Evolutionary conservation across 2,888 invertebrate species (phyloP).

Genomic region (Phoenoteleia sp.): DNA sequence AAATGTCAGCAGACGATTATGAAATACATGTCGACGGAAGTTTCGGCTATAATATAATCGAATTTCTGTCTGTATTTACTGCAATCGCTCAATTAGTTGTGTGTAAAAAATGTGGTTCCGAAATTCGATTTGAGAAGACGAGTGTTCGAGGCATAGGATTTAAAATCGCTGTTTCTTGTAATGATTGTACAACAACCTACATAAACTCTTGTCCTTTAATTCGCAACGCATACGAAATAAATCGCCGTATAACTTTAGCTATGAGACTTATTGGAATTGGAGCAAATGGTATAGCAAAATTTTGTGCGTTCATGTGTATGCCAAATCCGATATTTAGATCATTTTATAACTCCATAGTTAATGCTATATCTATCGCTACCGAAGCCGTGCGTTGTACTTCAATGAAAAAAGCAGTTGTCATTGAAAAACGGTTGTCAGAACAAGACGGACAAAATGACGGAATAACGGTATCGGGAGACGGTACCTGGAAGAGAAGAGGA

Average conservation of each 20-base stretch:
- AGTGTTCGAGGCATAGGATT: slow-evolving; percentile 68
- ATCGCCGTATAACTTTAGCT: slow-evolving; percentile 31
- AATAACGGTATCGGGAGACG: slow-evolving; percentile 11
- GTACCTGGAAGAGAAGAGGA: neutral
- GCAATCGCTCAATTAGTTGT: slow-evolving; percentile 19
- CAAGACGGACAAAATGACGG: slow-evolving; percentile 9
- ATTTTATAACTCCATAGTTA: neutral
- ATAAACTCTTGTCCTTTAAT: slow-evolving; percentile 32
- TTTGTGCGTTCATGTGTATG: slow-evolving; percentile 36
- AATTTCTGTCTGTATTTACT: slow-evolving; percentile 28
- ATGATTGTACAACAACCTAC: slow-evolving; percentile 7
- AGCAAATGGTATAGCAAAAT: slow-evolving; percentile 6
- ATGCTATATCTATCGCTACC: slow-evolving; percentile 4
- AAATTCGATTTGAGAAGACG: slow-evolving; percentile 66
- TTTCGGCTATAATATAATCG: slow-evolving; percentile 19
- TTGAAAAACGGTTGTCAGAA: neutral
- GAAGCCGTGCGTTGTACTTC: neutral
- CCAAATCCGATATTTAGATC: neutral
- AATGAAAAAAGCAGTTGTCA: slow-evolving; percentile 4
- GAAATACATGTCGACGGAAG: slow-evolving; percentile 1
- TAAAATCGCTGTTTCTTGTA: slow-evolving; percentile 31
- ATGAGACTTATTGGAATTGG: slow-evolving; percentile 48
- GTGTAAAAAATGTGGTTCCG: slow-evolving; percentile 68
- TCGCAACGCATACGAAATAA: slow-evolving; percentile 35
- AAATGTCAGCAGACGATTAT: neutral